phyloP scores from a whole-genome alignment of 2,888 invertebrate species.

The Pollenia labialis region DNA sequence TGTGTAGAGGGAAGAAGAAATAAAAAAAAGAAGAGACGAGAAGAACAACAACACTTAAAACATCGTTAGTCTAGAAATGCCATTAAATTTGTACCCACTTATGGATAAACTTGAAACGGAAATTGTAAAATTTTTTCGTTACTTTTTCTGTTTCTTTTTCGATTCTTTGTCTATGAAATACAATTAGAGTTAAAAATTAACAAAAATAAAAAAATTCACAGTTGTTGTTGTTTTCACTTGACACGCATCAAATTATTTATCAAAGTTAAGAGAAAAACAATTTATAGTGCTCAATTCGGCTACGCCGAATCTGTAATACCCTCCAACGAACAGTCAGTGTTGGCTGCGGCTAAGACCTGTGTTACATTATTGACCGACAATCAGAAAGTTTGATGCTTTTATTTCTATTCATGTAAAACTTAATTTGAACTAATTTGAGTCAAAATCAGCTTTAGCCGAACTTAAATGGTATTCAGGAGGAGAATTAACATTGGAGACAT shows the following conservation, averaged over 20 bases:
- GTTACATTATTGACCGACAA: too few species aligned
- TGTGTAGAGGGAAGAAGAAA: neutral
- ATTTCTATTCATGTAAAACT: too few species aligned
- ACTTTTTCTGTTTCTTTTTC: conserved; percentile 14
- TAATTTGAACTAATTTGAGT: too few species aligned
- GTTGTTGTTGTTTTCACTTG: neutral
- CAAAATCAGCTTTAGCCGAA: too few species aligned
- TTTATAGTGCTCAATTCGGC: too few species aligned
- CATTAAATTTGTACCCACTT: neutral
- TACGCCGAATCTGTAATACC: too few species aligned
- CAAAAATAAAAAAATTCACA: neutral
- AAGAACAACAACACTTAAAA: neutral
- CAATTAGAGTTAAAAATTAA: neutral
- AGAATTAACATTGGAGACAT: too few species aligned
- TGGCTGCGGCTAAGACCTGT: too few species aligned
- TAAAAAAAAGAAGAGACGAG: neutral
- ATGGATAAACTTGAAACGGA: conserved; percentile 52
- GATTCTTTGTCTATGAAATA: conserved; percentile 2
- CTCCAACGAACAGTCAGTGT: too few species aligned
- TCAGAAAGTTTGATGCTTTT: too few species aligned
- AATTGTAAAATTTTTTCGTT: conserved; percentile 41
- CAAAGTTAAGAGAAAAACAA: too few species aligned
- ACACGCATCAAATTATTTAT: conserved; percentile 20
- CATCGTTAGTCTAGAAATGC: neutral
- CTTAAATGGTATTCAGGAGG: too few species aligned